Evolutionary conservation across 2,797 vertebrate genomes (phyloP).

Genomic region (Anomalospiza imberbis): DNA sequence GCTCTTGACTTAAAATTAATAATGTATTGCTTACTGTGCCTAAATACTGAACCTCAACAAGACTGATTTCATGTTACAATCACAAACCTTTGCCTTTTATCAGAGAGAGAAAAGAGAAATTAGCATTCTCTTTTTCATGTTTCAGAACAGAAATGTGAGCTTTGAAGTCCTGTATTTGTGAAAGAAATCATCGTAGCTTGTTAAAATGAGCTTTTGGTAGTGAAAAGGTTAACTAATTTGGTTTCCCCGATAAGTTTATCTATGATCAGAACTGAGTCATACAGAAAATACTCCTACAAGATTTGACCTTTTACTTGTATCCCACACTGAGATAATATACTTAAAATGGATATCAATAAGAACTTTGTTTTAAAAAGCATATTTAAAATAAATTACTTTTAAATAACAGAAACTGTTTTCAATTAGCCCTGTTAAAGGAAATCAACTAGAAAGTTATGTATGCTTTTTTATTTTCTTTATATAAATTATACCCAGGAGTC

Average conservation of each 20-base stretch:
- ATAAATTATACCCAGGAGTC: slow-evolving; percentile 71
- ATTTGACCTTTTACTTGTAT: slow-evolving; percentile 86
- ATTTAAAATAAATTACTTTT: slow-evolving; percentile 75
- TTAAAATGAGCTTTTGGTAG: slow-evolving; percentile 52
- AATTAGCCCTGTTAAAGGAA: slow-evolving; percentile 69
- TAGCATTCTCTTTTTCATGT: slow-evolving; percentile 15
- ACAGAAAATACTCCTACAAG: slow-evolving; percentile 83
- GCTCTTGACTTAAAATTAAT: background rate
- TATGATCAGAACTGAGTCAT: slow-evolving; percentile 83
- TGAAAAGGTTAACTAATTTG: slow-evolving; percentile 76
- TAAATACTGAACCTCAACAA: background rate
- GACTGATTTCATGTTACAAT: background rate
- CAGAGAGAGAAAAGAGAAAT: background rate
- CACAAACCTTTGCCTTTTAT: background rate
- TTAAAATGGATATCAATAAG: slow-evolving; percentile 74
- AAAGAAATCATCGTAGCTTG: background rate
- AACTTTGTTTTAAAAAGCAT: slow-evolving; percentile 74
- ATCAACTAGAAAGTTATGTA: slow-evolving; percentile 68
- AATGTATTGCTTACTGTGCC: background rate
- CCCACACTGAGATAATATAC: slow-evolving; percentile 78
- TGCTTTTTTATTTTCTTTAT: slow-evolving; percentile 70
- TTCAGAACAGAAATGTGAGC: slow-evolving; percentile 29
- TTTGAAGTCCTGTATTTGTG: slow-evolving; percentile 39
- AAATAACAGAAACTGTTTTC: slow-evolving; percentile 76
- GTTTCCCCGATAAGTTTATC: slow-evolving; percentile 76